Conservation (phyloP, 2,888 invertebrate genomes). For the Andrena chrysosceles region DNA sequence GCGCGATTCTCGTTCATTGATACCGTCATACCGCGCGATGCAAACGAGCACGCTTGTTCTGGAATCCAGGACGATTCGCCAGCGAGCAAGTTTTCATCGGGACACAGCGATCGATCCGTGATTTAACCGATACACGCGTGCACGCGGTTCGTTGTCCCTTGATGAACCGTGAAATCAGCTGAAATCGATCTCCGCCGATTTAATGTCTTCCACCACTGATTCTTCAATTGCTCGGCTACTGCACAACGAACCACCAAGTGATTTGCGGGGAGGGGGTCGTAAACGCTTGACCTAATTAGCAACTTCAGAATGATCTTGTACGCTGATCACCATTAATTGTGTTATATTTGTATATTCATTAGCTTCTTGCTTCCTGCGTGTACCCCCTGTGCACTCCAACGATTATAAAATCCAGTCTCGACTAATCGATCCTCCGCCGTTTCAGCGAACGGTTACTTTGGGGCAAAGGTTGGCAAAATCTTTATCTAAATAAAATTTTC, state of each 20-base stretch:
- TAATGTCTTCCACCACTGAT: background rate
- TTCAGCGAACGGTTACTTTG: too few relatives aligned
- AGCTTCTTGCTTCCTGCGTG: too few relatives aligned
- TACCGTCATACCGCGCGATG: slow-evolving; percentile 37
- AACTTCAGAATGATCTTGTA: background rate
- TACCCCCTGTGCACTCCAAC: too few relatives aligned
- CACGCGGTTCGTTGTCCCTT: slow-evolving; percentile 12
- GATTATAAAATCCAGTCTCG: too few relatives aligned
- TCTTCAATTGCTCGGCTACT: background rate
- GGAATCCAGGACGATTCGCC: slow-evolving; percentile 36
- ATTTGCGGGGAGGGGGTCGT: background rate
- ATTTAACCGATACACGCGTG: slow-evolving; percentile 22
- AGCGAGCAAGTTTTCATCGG: slow-evolving; percentile 19
- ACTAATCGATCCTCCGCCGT: too few relatives aligned
- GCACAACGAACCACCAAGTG: background rate
- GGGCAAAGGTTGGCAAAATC: too few relatives aligned
- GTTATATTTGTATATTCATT: too few relatives aligned
- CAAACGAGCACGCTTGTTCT: slow-evolving; percentile 33
- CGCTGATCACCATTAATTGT: too few relatives aligned
- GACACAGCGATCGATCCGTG: slow-evolving; percentile 18
- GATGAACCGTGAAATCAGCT: slow-evolving; percentile 22
- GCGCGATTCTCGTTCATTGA: slow-evolving; percentile 62
- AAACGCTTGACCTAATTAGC: background rate
- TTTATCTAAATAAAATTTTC: too few relatives aligned
- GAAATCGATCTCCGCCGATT: background rate